Evolutionary conservation across 2,888 invertebrate genomes (phyloP).

Genomic region (Papilio elwesi): DNA sequence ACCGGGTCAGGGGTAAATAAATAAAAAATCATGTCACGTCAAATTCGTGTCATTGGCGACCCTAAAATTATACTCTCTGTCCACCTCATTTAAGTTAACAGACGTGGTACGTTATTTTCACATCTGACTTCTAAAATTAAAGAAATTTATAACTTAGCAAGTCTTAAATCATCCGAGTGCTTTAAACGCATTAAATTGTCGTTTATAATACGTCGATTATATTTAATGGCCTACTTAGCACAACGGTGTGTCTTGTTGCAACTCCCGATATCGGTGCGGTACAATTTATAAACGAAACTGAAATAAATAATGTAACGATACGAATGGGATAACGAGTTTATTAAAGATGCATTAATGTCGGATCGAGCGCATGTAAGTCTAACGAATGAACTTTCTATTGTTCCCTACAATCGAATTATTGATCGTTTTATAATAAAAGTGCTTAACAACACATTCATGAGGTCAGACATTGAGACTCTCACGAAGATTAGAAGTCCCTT

Average conservation of each 20-base stretch:
- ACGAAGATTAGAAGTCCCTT: slow-evolving; percentile 16
- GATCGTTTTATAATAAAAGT: slow-evolving; percentile 21
- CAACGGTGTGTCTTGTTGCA: slow-evolving; percentile 69
- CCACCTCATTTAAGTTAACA: too few relatives aligned
- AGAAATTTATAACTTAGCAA: slow-evolving; percentile 8
- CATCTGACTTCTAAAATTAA: background rate
- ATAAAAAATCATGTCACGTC: too few relatives aligned
- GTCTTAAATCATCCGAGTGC: slow-evolving; percentile 40
- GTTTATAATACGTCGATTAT: slow-evolving; percentile 57
- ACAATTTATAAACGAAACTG: slow-evolving; percentile 16
- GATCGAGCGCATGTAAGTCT: slow-evolving; percentile 59
- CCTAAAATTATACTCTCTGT: too few relatives aligned
- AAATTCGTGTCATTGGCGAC: too few relatives aligned
- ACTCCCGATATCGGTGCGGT: slow-evolving; percentile 54
- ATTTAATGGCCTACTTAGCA: slow-evolving; percentile 75
- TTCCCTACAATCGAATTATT: slow-evolving; percentile 29
- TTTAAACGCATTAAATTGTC: slow-evolving; percentile 53
- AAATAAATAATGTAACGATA: slow-evolving; percentile 50
- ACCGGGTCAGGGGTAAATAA: too few relatives aligned
- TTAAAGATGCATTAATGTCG: slow-evolving; percentile 68
- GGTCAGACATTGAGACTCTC: slow-evolving; percentile 13
- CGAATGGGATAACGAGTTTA: slow-evolving; percentile 57
- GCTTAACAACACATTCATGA: slow-evolving; percentile 19
- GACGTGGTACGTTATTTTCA: background rate
- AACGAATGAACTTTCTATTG: slow-evolving; percentile 65